These are phyloP conservation scores for Patiria pectinifera DNA, from an alignment of 53 echinoderm and acorn worm genomes.

Conservation along the genomic window DNA sequence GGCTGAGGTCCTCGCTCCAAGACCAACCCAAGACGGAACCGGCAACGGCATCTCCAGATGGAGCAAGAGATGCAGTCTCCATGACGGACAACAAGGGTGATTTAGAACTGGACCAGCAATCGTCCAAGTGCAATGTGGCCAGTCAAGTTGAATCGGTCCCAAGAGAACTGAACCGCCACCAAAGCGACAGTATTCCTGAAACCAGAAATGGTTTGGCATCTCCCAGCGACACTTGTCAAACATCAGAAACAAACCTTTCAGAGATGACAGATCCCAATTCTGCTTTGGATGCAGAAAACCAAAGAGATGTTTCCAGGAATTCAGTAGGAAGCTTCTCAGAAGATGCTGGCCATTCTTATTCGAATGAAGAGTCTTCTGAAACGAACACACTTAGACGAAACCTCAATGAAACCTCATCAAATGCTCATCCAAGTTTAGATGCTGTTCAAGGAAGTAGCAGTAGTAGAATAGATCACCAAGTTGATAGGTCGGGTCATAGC, in stretches of 20 bases:
- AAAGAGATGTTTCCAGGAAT: neutral
- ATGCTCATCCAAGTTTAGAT: neutral
- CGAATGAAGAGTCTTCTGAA: neutral
- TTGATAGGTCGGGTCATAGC: neutral
- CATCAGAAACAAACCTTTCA: neutral
- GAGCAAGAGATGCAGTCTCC: neutral
- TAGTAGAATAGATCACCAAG: neutral
- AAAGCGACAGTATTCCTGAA: constrained; percentile 3
- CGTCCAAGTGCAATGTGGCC: constrained; percentile 20
- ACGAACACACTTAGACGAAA: neutral
- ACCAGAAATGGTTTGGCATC: neutral
- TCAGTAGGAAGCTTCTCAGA: neutral
- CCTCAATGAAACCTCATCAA: neutral
- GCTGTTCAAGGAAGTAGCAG: neutral
- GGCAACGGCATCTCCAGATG: neutral
- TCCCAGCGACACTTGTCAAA: neutral
- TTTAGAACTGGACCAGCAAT: constrained; percentile 7
- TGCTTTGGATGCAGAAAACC: neutral
- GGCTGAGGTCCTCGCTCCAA: neutral
- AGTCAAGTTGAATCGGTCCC: neutral
- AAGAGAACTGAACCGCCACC: neutral
- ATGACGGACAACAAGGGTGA: neutral
- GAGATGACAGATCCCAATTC: neutral
- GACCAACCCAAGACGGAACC: neutral
- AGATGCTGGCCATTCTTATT: neutral